phyloP scores from a whole-genome alignment of 2,113 vertebrate species.

The Prietella phreatophila region DNA sequence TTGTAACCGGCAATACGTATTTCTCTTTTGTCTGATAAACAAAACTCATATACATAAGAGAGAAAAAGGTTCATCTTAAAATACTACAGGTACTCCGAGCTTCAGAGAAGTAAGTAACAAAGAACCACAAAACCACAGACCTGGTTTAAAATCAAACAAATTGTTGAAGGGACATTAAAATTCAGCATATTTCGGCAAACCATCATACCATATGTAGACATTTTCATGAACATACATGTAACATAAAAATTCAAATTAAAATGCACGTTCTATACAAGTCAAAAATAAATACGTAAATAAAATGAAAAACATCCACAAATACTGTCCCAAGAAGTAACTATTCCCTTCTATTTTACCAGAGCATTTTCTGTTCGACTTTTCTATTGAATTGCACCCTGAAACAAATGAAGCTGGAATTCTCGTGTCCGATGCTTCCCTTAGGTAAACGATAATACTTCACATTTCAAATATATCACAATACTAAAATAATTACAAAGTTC shows the following conservation, averaged over 20 bases:
- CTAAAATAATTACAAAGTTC: conserved; percentile 50
- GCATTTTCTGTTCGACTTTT: neutral
- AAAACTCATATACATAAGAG: conserved; percentile 71
- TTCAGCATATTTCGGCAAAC: conserved; percentile 65
- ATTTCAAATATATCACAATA: conserved; percentile 44
- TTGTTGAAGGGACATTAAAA: conserved; percentile 58
- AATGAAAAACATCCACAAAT: conserved; percentile 38
- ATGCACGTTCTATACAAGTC: conserved; percentile 51
- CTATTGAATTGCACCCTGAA: conserved; percentile 17
- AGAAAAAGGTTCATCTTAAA: conserved; percentile 50
- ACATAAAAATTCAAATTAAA: conserved; percentile 52
- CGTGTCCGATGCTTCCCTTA: conserved; percentile 26
- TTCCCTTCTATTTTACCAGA: conserved; percentile 12
- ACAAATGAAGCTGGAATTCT: conserved; percentile 5
- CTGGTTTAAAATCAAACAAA: conserved; percentile 41
- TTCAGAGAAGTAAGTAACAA: conserved; percentile 15
- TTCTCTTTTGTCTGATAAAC: conserved; percentile 57
- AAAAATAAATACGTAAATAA: conserved; percentile 62
- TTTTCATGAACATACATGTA: conserved; percentile 57
- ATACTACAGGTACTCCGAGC: conserved; percentile 50
- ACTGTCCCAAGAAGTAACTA: conserved; percentile 30
- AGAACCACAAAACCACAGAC: conserved; percentile 36
- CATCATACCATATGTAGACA: conserved; percentile 63
- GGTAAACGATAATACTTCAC: conserved; percentile 43
- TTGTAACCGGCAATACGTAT: conserved; percentile 67